phyloP scores from a whole-genome alignment of 2,797 vertebrate genomes.

The Sebastes hubbsi region DNA sequence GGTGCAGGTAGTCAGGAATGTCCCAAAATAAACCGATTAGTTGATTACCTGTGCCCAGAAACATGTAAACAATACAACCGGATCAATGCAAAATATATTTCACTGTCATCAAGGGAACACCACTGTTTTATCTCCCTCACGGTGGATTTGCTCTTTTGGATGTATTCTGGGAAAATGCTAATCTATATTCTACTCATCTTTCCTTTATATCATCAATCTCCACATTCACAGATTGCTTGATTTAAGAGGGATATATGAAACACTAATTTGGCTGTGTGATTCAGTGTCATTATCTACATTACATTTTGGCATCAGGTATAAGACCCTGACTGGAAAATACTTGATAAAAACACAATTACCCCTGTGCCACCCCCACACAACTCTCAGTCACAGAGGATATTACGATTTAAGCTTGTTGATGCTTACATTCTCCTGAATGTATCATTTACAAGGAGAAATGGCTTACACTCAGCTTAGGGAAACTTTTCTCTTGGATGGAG shows the following conservation, averaged over 20 bases:
- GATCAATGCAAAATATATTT: conserved; percentile 83
- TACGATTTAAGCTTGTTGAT: conserved; percentile 58
- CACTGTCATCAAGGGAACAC: conserved; percentile 67
- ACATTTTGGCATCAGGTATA: conserved; percentile 62
- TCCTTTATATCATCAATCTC: conserved; percentile 59
- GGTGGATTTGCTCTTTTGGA: conserved; percentile 54
- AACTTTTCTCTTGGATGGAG: conserved; percentile 62
- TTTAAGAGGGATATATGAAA: conserved; percentile 52
- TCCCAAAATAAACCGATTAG: conserved; percentile 76
- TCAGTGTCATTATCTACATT: conserved; percentile 52
- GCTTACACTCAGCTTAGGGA: conserved; percentile 45
- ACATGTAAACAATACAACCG: conserved; percentile 81
- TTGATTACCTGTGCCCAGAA: conserved; percentile 78
- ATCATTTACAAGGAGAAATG: conserved; percentile 70
- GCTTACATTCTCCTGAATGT: conserved; percentile 57
- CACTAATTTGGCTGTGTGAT: conserved; percentile 48
- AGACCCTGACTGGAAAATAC: conserved; percentile 64
- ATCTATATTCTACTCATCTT: conserved; percentile 69
- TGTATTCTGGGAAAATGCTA: conserved; percentile 70
- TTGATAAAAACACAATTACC: conserved; percentile 60
- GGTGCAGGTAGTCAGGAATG: conserved; percentile 58
- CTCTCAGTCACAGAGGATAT: conserved; percentile 60
- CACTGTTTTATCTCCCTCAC: conserved; percentile 33
- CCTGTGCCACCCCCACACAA: conserved; percentile 51
- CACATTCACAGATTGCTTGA: conserved; percentile 53